phyloP scores from a whole-genome alignment of 1,140 invertebrate species.

The Akabosia matsudoensis region DNA sequence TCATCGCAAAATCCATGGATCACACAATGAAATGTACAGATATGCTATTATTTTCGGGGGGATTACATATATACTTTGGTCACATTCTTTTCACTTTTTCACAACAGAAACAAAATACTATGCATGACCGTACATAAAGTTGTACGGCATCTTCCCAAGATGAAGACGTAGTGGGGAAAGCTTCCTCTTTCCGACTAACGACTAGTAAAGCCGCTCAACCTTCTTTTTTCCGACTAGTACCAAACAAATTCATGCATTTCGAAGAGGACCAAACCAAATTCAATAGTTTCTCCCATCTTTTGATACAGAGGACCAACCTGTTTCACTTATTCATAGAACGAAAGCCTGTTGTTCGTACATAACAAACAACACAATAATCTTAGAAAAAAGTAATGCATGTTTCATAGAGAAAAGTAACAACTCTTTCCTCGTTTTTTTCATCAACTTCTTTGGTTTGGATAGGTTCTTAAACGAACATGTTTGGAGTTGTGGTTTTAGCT shows the following conservation, averaged over 20 bases:
- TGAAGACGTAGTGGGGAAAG: neutral
- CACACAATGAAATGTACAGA: neutral
- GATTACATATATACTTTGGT: neutral
- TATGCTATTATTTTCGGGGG: neutral
- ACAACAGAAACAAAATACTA: no score
- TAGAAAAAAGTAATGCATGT: neutral
- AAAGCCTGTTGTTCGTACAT: neutral
- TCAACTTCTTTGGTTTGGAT: slow-evolving; percentile 8
- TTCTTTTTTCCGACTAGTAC: no score
- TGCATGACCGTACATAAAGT: neutral
- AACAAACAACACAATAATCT: neutral
- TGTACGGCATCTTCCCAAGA: neutral
- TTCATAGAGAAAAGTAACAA: neutral
- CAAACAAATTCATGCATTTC: no score
- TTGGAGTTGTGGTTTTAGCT: neutral
- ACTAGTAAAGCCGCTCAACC: neutral
- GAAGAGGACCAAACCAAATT: no score
- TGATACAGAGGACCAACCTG: neutral
- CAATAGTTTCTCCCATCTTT: neutral
- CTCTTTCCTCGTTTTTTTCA: neutral
- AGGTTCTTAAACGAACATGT: neutral
- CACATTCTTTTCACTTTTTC: no score
- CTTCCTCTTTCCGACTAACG: neutral
- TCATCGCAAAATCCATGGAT: neutral
- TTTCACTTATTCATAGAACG: neutral